phyloP scores from a whole-genome alignment of 2,888 invertebrate genomes.

The Hetaerina titia region DNA sequence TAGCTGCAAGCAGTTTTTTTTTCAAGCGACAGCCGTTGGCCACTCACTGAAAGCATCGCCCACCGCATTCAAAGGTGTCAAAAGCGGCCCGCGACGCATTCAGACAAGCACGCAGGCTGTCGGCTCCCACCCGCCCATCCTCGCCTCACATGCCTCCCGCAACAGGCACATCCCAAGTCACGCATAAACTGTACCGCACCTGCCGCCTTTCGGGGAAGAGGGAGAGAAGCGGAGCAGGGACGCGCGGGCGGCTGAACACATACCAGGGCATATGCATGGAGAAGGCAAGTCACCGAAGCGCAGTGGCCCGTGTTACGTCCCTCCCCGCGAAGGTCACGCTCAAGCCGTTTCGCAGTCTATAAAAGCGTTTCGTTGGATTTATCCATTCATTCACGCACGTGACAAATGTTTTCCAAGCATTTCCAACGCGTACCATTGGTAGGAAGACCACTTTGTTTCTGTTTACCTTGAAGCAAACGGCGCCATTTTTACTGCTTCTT shows the following conservation, averaged over 20 bases:
- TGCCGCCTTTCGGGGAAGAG: not conserved
- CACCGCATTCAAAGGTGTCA: not conserved
- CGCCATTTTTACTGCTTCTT: not conserved
- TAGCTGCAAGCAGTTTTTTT: not conserved
- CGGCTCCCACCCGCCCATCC: not conserved
- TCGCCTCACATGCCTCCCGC: not conserved
- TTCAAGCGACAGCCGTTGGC: not conserved
- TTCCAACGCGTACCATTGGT: not conserved
- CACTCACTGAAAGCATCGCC: not conserved
- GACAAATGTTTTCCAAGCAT: not conserved
- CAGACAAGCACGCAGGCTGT: not conserved
- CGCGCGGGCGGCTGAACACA: not conserved
- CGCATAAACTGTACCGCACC: not conserved
- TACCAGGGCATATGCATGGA: not conserved
- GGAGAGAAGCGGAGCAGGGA: not conserved
- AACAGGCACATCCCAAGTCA: not conserved
- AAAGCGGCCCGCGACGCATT: not conserved
- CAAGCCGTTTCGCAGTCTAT: constrained; percentile 10
- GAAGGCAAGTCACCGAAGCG: not conserved
- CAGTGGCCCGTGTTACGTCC: constrained; percentile 43
- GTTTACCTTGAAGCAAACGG: not conserved
- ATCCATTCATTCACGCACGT: not conserved
- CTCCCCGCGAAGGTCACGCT: constrained; percentile 42
- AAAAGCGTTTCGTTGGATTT: not conserved
- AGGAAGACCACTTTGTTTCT: not conserved